Percentiles rank a stretch among this genome's conserved stretches.
Evolutionary conservation across 2,797 vertebrate species (phyloP).

Genomic region (Poeciliopsis infans): DNA sequence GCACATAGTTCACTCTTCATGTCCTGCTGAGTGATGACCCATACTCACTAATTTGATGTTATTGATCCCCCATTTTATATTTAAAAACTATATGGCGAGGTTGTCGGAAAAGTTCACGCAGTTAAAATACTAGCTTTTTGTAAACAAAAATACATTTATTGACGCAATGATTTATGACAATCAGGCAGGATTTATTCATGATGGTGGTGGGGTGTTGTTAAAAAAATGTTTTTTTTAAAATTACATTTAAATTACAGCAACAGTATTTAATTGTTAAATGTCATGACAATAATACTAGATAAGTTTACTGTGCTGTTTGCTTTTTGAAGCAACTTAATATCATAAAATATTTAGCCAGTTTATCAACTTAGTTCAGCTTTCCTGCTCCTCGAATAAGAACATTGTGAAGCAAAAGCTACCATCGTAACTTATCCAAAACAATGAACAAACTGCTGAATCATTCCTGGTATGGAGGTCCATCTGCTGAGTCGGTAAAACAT

Average conservation of each 20-base stretch:
- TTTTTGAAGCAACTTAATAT: not conserved
- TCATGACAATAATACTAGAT: not conserved
- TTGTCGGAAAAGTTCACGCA: not conserved
- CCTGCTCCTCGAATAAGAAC: not conserved
- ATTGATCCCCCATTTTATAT: not conserved
- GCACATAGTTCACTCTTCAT: not conserved
- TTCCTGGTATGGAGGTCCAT: constrained; percentile 10
- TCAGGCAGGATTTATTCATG: not conserved
- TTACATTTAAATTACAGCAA: not conserved
- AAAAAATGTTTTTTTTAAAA: not conserved
- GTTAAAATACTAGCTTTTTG: not conserved
- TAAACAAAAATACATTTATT: not conserved
- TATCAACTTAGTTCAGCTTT: not conserved
- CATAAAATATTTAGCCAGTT: not conserved
- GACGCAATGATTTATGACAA: not conserved
- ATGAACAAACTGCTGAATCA: constrained; percentile 19
- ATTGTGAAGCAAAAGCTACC: not conserved
- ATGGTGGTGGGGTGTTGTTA: not conserved
- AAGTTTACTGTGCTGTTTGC: not conserved
- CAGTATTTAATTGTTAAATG: not conserved
- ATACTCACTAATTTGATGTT: not conserved
- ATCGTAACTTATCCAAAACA: constrained; percentile 4
- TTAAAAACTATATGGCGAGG: not conserved
- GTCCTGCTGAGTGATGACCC: not conserved
- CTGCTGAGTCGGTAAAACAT: constrained; percentile 10